phyloP scores from a whole-genome alignment of 2,113 vertebrate genomes.

The Peromyscus maniculatus region DNA sequence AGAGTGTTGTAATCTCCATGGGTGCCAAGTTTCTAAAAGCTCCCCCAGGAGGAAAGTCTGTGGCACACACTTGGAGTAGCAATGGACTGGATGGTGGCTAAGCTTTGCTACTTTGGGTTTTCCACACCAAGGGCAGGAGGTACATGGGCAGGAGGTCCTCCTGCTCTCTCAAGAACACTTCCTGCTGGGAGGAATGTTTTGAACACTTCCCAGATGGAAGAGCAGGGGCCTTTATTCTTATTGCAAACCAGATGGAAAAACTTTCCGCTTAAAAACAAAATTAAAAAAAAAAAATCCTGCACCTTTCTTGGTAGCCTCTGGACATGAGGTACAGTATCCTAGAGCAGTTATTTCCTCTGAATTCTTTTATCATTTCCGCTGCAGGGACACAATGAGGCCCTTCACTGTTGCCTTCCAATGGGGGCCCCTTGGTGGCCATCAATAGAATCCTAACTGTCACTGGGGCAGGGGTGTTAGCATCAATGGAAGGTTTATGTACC shows the following conservation, averaged over 20 bases:
- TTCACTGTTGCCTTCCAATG: background rate
- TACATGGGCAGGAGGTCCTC: no score
- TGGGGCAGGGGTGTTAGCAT: slow-evolving; percentile 62
- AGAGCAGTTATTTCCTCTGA: slow-evolving; percentile 69
- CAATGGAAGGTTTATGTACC: background rate
- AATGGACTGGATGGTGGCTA: background rate
- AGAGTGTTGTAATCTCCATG: background rate
- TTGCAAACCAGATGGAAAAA: background rate
- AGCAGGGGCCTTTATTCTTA: background rate
- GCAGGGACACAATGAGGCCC: slow-evolving; percentile 40
- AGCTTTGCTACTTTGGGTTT: background rate
- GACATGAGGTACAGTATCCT: slow-evolving; percentile 6
- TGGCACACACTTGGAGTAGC: background rate
- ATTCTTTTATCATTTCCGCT: slow-evolving; percentile 66
- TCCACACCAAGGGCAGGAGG: background rate
- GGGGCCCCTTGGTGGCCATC: background rate
- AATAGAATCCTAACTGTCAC: slow-evolving; percentile 43
- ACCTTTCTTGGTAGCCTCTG: background rate
- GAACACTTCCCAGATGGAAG: background rate
- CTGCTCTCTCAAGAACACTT: background rate
- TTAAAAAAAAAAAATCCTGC: background rate
- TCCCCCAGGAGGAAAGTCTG: background rate
- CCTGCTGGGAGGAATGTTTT: background rate
- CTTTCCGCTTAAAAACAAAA: no score
- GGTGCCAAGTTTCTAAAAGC: background rate